These are phyloP conservation scores for Brachionus rotundiformis DNA, from an alignment of 1,140 invertebrate genomes.

Conservation along the genomic window DNA sequence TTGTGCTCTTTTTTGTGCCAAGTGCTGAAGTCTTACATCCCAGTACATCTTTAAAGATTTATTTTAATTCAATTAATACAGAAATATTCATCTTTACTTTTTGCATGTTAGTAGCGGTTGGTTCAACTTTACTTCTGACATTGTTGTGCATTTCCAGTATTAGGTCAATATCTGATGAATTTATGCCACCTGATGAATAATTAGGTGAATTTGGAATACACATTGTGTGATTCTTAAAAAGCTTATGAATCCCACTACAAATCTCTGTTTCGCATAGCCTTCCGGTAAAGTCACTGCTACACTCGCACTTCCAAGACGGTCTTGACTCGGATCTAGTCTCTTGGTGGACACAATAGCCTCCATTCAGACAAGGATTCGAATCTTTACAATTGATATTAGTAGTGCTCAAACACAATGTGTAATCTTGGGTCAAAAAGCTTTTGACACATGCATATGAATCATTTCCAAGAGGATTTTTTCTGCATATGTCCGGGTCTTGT, in stretches of 20 bases:
- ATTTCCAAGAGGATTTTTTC: conserved; percentile 43
- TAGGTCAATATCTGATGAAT: conserved; percentile 13
- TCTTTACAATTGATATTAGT: conserved; percentile 16
- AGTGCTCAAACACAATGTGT: conserved; percentile 1
- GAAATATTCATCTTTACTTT: background rate
- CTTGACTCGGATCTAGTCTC: background rate
- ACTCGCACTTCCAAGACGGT: conserved; percentile 32
- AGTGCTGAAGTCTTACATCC: conserved; percentile 40
- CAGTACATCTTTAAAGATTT: conserved; percentile 43
- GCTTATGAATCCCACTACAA: conserved; percentile 28
- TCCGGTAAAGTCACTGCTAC: conserved; percentile 34
- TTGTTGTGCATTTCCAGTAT: conserved; percentile 44
- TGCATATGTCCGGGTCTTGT: conserved; percentile 22
- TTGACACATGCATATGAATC: conserved; percentile 42
- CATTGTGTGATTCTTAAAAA: conserved; percentile 47
- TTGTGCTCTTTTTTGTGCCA: conserved; percentile 47
- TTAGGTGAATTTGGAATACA: conserved; percentile 19
- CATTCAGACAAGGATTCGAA: conserved; percentile 46
- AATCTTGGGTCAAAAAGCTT: conserved; percentile 45
- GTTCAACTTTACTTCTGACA: conserved; percentile 17
- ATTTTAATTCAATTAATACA: background rate
- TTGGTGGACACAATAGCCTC: conserved; percentile 18
- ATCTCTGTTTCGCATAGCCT: conserved; percentile 38
- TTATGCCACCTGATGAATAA: conserved; percentile 14
- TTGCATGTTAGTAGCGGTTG: conserved; percentile 48